These are phyloP conservation scores for Agriopis marginaria DNA, from an alignment of 2,888 invertebrate genomes.

Conservation along the genomic window DNA sequence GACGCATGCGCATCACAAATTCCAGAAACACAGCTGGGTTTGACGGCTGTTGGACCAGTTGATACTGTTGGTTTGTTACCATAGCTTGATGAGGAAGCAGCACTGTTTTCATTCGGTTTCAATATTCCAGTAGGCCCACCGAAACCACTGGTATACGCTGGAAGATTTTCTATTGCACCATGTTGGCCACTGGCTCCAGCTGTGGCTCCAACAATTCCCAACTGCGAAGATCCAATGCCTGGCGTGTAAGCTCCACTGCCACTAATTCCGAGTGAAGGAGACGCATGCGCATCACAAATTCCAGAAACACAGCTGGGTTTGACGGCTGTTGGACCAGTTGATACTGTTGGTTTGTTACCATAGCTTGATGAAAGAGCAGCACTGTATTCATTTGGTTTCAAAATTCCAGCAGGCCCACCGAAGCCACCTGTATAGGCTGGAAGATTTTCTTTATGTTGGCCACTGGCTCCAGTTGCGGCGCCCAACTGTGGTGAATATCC, in stretches of 20 bases:
- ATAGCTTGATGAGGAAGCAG: constrained; percentile 36
- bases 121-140: constrained; percentile 64
- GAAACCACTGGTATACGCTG: constrained; percentile 59
- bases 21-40: constrained; percentile 33
- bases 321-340: constrained; percentile 4
- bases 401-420: constrained; percentile 77
- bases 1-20: neutral
- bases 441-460: constrained; percentile 48
- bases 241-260: constrained; percentile 10
- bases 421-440: constrained; percentile 73
- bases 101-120: constrained; percentile 61
- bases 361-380: constrained; percentile 36
- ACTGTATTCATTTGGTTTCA: constrained; percentile 65
- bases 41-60: constrained; percentile 6
- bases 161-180: constrained; percentile 48
- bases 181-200: constrained; percentile 27
- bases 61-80: constrained; percentile 3
- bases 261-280: neutral
- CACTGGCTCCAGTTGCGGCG: constrained; percentile 29
- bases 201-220: constrained; percentile 22
- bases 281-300: constrained; percentile 1
- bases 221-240: constrained; percentile 28
- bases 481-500: constrained; percentile 19
- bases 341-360: constrained; percentile 1
- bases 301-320: constrained; percentile 33